Base-by-base conservation (phyloP, 2,113 vertebrate genomes). In the Beaufortia kweichowensis region DNA sequence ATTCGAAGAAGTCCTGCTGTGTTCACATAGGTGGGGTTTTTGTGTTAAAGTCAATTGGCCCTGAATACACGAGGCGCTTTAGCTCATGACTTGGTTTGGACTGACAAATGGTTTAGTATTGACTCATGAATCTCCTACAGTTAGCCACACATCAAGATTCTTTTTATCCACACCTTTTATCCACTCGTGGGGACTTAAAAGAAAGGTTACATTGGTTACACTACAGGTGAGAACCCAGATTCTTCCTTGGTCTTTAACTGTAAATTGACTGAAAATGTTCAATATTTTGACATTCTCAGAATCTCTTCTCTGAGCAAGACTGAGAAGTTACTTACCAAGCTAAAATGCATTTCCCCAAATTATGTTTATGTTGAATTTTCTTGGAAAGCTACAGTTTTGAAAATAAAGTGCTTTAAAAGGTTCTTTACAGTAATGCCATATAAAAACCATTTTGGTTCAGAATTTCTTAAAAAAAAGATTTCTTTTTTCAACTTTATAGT, bases 1-100 rank as follows among this genome's bases (percentile, higher is more conserved):
- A 53, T 81, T 81, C 76, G 75, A 28, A 77, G 77, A 83, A 83
- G 46, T 53, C 3, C 43, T 43, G 41, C 55, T 8, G 5, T 66
- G 75, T 31, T 72, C 11, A 72, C 14, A 26, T 28, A 43, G 79
- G 31, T 41, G 64, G 24, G 55, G 60, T 59, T n/a, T 41, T 39
- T 68, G 67, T 71, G 31, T 63, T 60, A 41, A 56, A 28, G 14
- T 31, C 2, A 55, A 67, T 68, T 48, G 17, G 29, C 3, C 48
- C 50, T 55, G 10, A 26, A 46, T 71, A 15, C 26, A 79, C 59
- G 35, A 35, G 41, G 65, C 65, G 68, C 35, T 72, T 73, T 50
- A 11, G n/a, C 68, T 55, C 31, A 67, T 29, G 21, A 64, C 14
- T 80, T n/a, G 29, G 35, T 48, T 69, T 33, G 29, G n/a, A n/a